phyloP scores from a whole-genome alignment of 2,888 invertebrate genomes.

The Macrophya alboannulata region DNA sequence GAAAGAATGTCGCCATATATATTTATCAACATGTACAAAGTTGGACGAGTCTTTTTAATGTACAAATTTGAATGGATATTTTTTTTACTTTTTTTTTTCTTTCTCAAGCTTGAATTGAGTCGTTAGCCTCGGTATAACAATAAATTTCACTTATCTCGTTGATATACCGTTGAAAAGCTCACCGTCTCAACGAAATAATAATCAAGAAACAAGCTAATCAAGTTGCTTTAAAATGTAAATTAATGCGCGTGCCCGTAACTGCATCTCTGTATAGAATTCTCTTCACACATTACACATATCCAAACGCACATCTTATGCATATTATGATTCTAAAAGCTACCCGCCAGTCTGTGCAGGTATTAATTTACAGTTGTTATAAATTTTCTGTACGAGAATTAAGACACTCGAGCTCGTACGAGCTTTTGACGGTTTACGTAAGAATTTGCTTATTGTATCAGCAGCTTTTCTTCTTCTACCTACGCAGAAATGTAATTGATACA shows the following conservation, averaged over 20 bases:
- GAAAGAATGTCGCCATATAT: background rate
- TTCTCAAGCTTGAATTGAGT: constrained; percentile 45
- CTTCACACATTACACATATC: background rate
- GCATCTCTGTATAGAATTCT: background rate
- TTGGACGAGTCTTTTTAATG: background rate
- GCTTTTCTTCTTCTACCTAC: no score
- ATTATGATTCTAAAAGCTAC: background rate
- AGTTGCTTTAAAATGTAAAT: constrained; percentile 72
- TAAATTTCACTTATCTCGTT: constrained; percentile 40
- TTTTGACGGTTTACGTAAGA: background rate
- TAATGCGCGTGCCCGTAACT: constrained; percentile 63
- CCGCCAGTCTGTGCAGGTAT: background rate
- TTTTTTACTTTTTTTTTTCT: background rate
- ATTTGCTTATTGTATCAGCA: background rate
- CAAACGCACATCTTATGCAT: background rate
- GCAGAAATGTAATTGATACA: no score
- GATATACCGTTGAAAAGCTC: constrained; percentile 49
- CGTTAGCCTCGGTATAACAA: constrained; percentile 45
- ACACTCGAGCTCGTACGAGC: background rate
- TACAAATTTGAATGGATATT: constrained; percentile 31
- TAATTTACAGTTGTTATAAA: background rate
- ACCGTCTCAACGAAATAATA: constrained; percentile 31
- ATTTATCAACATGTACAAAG: background rate
- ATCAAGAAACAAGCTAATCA: constrained; percentile 73
- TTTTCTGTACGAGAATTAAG: background rate